Base-by-base conservation (phyloP, 2,113 vertebrate genomes). In the Pollimyrus isidori region DNA sequence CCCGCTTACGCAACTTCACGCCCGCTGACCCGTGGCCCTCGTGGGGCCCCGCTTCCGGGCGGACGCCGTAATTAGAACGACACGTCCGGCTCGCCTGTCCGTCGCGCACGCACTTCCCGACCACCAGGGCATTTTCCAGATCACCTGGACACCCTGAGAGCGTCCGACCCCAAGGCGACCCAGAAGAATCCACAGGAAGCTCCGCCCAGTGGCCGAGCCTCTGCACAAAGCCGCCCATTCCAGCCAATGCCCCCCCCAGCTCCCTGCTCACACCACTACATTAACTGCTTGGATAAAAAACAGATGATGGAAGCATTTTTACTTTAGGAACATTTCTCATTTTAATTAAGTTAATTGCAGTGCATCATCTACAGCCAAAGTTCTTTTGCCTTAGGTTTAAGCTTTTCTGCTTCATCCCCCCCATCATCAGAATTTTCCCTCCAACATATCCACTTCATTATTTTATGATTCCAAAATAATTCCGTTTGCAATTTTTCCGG, bases 1-100 rank as follows among this genome's bases (percentile, higher is more conserved):
- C 53, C 53, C 82, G 4, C 50, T 35, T 69, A 3, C 62, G 23
- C 86, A 52, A n/a, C 49, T 76, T 49, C 45, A 58, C 53, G 35
- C 48, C 23, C 48, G 82, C 45, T 65, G 11, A 46, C 65, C 30
- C 76, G 26, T 21, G 62, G n/a, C n/a, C 46, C 53, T 30, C 39
- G 88, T 86, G 88, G 87, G 90, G 76, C 19, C 46, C 56, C 46
- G 85, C 90, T 92, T 93, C 92, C 92, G 91, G 90, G 87, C 48
- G 42, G 3, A 35, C 73, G 69, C 91, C 89, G 52, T 90, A 91
- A 89, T 93, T 92, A 92, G 91, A 93, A 90, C 23, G 30, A 62
- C 26, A n/a, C 10, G 87, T 86, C 82, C 87, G 88, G 91, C 91
- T 92, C 82, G 65, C 87, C 88, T 91, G 91, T 91, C 91, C 89